Evolutionary conservation across 2,113 vertebrate species (phyloP).

Genomic region (Solea solea): DNA sequence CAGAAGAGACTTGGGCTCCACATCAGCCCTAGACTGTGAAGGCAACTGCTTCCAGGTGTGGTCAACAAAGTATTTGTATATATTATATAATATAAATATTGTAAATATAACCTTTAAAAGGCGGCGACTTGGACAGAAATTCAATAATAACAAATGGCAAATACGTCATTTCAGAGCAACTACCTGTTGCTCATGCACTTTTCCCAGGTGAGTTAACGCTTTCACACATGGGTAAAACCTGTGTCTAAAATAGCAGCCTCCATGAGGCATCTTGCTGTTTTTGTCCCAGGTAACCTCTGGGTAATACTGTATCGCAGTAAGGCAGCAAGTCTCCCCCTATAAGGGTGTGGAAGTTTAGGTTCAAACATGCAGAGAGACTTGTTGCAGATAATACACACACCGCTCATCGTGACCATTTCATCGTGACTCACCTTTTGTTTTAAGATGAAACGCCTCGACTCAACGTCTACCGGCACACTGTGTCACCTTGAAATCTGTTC

Average conservation of each 20-base stretch:
- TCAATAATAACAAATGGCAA: too few species aligned
- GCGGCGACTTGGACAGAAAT: too few species aligned
- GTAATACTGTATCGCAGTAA: neutral
- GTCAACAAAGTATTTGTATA: too few species aligned
- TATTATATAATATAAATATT: too few species aligned
- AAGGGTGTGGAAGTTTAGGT: neutral
- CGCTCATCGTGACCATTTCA: constrained; percentile 48
- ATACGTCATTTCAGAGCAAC: neutral
- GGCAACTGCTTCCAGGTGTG: too few species aligned
- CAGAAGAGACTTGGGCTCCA: too few species aligned
- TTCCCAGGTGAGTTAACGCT: constrained; percentile 4
- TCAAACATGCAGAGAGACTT: neutral
- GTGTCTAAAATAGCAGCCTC: constrained; percentile 29
- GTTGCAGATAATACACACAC: neutral
- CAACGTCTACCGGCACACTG: constrained; percentile 16
- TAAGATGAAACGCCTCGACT: constrained; percentile 51
- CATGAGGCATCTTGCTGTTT: constrained; percentile 16
- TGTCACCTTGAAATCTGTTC: constrained; percentile 62
- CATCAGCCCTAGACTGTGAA: too few species aligned
- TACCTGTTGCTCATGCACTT: constrained; percentile 17
- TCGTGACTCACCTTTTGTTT: constrained; percentile 50
- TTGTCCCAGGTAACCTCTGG: constrained; percentile 9
- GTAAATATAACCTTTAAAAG: too few species aligned
- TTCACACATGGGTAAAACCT: constrained; percentile 7
- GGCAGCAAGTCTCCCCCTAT: neutral